phyloP scores from a whole-genome alignment of 2,888 invertebrate species.

The Agrilus mali region DNA sequence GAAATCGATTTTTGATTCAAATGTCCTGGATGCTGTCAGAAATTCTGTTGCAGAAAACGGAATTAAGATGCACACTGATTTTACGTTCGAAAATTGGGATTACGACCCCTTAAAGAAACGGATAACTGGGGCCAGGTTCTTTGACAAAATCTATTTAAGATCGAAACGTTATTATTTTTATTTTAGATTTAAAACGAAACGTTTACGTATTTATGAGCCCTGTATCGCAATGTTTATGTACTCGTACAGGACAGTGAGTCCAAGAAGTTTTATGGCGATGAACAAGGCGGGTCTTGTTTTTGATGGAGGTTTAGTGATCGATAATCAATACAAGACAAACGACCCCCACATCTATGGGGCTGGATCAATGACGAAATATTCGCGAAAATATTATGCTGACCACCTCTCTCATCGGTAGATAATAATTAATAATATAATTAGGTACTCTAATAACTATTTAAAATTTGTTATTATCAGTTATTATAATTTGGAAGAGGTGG shows the following conservation, averaged over 20 bases:
- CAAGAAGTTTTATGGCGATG: constrained; percentile 37
- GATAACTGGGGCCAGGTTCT: constrained; percentile 27
- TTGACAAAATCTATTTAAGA: no score
- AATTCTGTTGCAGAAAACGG: constrained; percentile 24
- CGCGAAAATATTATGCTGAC: constrained; percentile 43
- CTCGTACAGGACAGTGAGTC: constrained; percentile 39
- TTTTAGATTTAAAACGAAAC: constrained; percentile 29
- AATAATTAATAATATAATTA: no score
- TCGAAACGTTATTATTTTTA: no score
- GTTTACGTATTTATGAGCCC: constrained; percentile 32
- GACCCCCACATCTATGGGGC: constrained; percentile 53
- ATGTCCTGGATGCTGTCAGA: constrained; percentile 41
- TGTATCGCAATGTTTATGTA: constrained; percentile 48
- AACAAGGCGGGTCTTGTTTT: constrained; percentile 41
- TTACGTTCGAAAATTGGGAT: constrained; percentile 43
- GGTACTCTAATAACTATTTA: no score
- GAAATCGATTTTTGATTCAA: constrained; percentile 24
- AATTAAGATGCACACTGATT: constrained; percentile 38
- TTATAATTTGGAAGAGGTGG: constrained; percentile 50
- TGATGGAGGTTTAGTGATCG: constrained; percentile 51
- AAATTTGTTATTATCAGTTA: no score
- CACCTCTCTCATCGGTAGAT: constrained; percentile 32
- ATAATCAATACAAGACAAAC: constrained; percentile 47
- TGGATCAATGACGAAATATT: constrained; percentile 51
- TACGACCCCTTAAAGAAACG: constrained; percentile 23